Evolutionary conservation across 1,140 invertebrate genomes (phyloP).

Genomic region (Andricus grossulariae): DNA sequence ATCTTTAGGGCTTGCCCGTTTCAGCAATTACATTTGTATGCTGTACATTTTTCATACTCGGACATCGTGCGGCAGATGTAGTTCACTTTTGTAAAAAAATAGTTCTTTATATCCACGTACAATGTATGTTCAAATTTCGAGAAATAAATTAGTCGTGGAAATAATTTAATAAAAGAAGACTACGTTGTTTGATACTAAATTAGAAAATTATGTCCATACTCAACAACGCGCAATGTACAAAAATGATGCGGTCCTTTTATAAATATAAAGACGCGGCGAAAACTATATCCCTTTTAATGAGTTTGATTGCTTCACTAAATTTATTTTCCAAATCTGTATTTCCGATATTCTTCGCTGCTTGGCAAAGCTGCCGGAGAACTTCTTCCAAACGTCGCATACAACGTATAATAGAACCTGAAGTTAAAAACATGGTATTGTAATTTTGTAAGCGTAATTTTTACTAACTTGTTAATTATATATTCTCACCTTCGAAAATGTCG

Average conservation of each 20-base stretch:
- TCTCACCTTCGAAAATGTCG: slow-evolving; percentile 96
- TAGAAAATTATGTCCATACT: neutral
- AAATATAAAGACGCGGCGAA: slow-evolving; percentile 99
- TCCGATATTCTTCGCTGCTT: slow-evolving; percentile 97
- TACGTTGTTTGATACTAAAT: neutral
- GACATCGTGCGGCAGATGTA: slow-evolving; percentile 56
- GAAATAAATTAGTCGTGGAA: slow-evolving; percentile 42
- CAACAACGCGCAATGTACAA: slow-evolving; percentile 7
- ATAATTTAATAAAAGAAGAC: slow-evolving; percentile 38
- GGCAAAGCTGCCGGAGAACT: slow-evolving; percentile 94
- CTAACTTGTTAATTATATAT: slow-evolving; percentile 33
- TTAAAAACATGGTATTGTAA: slow-evolving; percentile 35
- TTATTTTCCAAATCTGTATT: slow-evolving; percentile 97
- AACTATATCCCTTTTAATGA: slow-evolving; percentile 98
- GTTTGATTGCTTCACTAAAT: slow-evolving; percentile 94
- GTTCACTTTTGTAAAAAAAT: slow-evolving; percentile 62
- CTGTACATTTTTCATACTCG: slow-evolving; percentile 57
- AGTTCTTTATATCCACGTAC: slow-evolving; percentile 52
- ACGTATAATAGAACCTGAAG: slow-evolving; percentile 96
- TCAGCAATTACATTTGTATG: slow-evolving; percentile 62
- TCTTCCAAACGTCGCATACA: slow-evolving; percentile 98
- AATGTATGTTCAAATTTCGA: slow-evolving; percentile 59
- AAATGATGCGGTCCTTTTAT: slow-evolving; percentile 74
- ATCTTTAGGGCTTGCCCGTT: slow-evolving; percentile 8
- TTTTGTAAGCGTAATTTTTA: slow-evolving; percentile 32